These are phyloP conservation scores for Druon quercuslanigerum DNA, from an alignment of 1,140 invertebrate species.

Conservation along the genomic window DNA sequence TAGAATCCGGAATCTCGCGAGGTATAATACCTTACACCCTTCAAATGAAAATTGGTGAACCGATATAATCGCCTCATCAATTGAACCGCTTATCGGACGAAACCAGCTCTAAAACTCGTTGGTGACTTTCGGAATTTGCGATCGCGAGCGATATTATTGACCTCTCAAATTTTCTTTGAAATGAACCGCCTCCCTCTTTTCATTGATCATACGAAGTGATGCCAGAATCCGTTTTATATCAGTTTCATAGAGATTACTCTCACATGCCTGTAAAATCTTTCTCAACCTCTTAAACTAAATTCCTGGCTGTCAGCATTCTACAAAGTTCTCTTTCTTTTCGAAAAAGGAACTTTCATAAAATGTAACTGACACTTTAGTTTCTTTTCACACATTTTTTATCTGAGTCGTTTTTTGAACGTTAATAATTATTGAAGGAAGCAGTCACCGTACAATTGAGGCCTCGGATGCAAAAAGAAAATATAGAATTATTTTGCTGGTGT, in stretches of 20 bases:
- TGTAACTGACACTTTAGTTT: not conserved
- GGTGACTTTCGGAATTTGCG: slow-evolving; percentile 33
- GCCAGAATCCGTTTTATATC: not conserved
- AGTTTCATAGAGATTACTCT: not conserved
- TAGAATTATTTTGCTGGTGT: no score
- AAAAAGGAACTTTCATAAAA: not conserved
- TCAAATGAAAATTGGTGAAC: slow-evolving; percentile 49
- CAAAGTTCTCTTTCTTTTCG: not conserved
- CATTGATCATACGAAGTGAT: not conserved
- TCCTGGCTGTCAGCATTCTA: not conserved
- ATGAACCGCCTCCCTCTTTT: not conserved
- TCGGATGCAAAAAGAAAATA: no score
- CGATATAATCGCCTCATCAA: slow-evolving; percentile 59
- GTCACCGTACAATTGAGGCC: no score
- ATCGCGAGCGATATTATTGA: slow-evolving; percentile 31
- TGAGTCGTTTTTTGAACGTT: no score
- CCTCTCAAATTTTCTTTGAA: slow-evolving; percentile 25
- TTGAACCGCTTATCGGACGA: slow-evolving; percentile 58
- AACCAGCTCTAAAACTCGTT: slow-evolving; percentile 46
- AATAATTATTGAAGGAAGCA: no score
- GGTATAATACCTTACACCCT: not conserved
- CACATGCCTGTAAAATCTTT: not conserved
- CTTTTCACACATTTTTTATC: no score
- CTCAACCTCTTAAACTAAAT: not conserved
- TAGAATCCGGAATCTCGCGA: not conserved